Conservation (phyloP, 2,113 vertebrate species). For the Siphamia tubifer region DNA sequence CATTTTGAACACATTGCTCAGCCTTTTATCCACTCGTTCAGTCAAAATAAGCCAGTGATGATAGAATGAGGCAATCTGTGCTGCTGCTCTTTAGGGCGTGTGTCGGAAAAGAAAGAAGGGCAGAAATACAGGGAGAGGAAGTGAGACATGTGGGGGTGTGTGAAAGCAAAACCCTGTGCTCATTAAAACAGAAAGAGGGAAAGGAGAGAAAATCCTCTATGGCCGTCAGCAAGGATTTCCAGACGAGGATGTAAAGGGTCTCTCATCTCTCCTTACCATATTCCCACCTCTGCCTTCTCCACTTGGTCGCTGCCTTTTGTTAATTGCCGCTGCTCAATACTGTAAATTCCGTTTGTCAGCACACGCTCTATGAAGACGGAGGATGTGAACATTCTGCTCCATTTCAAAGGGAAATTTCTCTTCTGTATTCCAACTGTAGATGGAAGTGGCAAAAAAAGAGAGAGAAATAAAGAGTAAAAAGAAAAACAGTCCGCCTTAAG, state of each 20-base stretch:
- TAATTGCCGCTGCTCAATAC: conserved; percentile 66
- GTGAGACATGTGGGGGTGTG: conserved; percentile 39
- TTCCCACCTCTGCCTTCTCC: conserved; percentile 27
- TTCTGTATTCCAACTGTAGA: conserved; percentile 23
- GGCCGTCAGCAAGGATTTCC: conserved; percentile 71
- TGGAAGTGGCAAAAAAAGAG: neutral
- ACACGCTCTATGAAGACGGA: conserved; percentile 31
- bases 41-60: conserved; percentile 77
- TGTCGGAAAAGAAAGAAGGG: conserved; percentile 40
- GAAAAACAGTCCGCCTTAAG: conserved; percentile 12
- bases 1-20: too few species aligned
- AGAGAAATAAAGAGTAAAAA: too few species aligned
- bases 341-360: conserved; percentile 67
- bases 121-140: conserved; percentile 50
- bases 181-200: conserved; percentile 59
- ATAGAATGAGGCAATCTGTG: conserved; percentile 81
- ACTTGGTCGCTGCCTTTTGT: conserved; percentile 45
- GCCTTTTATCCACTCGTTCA: conserved; percentile 33
- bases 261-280: conserved; percentile 64
- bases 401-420: conserved; percentile 52
- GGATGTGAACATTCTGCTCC: conserved; percentile 33
- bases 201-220: conserved; percentile 46
- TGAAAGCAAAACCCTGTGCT: conserved; percentile 41
- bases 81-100: conserved; percentile 59
- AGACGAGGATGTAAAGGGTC: conserved; percentile 64